Evolutionary conservation across 2,797 vertebrate genomes (phyloP), one percentile per base, ranked within the genome.

Genomic region (Poeciliopsis turneri): DNA sequence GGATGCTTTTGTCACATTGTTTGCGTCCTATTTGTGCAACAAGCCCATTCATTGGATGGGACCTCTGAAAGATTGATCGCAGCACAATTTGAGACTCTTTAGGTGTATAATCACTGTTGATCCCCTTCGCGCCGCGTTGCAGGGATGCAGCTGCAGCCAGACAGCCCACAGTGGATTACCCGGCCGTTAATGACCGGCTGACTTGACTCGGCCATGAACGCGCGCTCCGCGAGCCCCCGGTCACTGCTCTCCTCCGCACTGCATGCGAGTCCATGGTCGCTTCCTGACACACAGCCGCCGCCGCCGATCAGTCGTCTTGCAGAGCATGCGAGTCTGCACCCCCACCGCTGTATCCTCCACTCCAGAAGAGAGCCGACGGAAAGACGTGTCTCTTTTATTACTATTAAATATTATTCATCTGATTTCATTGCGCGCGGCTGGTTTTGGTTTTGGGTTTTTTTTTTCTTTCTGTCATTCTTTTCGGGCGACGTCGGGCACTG

Each of bases 141-240:
- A 2, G 69, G 66, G 73, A 84, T 80, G 84, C 85, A 88, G 87
- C 88, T 86, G 90, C 87, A 86, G 83, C 73, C 81, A 72, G 64
- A 46, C 84, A 81, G 81, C 80, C 76, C 82, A 82, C 89, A 68
- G 80, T 85, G 89, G 92, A 91, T 92, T 91, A 89, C 83, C 81
- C 51, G 87, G 79, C 89, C 77, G 76, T 81, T 90, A 88, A 92
- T 92, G 93, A 94, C 92, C 93, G 83, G 82, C 66, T 92, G 90
- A 89, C 89, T 92, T 85, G 86, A 76, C 80, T 90, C 75, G 89
- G 82, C 87, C 90, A 90, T 93, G 93, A 92, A 86, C 92, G 93
- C 94, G 93, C 93, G 82, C 91, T 89, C 86, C 82, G 77, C 82
- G 74, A 88, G 82, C 82, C 88, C 72, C 73, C 91, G 87, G 89